Evolutionary conservation across 1,140 invertebrate genomes (phyloP).

Genomic region (Cotesia glomerata): DNA sequence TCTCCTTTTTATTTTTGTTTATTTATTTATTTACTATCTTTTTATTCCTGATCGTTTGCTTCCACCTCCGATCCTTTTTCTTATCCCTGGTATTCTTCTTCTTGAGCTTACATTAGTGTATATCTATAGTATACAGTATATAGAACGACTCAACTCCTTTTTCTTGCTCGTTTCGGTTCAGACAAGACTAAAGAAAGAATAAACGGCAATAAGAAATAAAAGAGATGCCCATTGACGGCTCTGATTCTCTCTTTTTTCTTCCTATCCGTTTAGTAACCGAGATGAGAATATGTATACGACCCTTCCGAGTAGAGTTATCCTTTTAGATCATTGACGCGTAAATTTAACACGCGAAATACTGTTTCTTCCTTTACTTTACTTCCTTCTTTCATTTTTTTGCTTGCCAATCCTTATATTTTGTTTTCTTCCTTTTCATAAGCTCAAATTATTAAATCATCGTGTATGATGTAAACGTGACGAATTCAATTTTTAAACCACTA

Average conservation of each 20-base stretch:
- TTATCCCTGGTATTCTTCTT: constrained; percentile 23
- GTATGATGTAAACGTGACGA: too few relatives aligned
- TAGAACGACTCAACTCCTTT: constrained; percentile 11
- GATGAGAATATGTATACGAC: neutral
- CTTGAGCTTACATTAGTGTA: constrained; percentile 23
- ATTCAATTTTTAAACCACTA: too few relatives aligned
- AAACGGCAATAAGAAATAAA: constrained; percentile 6
- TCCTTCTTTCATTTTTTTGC: neutral
- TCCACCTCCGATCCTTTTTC: constrained; percentile 36
- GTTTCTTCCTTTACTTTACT: neutral
- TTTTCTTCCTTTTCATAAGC: too few relatives aligned
- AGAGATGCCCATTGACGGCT: constrained; percentile 5
- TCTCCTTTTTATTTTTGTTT: neutral
- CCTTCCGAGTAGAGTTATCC: constrained; percentile 5
- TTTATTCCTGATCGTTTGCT: constrained; percentile 11
- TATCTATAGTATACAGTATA: too few relatives aligned
- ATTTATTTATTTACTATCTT: neutral
- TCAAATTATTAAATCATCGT: too few relatives aligned
- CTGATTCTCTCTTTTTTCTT: neutral
- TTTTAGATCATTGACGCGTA: constrained; percentile 9
- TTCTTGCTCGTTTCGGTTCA: neutral
- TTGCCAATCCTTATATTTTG: too few relatives aligned
- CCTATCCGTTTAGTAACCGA: neutral
- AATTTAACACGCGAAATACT: neutral
- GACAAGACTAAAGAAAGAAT: neutral